Conservation (phyloP, 2,797 vertebrate genomes). For the Chloroceryle inda region DNA sequence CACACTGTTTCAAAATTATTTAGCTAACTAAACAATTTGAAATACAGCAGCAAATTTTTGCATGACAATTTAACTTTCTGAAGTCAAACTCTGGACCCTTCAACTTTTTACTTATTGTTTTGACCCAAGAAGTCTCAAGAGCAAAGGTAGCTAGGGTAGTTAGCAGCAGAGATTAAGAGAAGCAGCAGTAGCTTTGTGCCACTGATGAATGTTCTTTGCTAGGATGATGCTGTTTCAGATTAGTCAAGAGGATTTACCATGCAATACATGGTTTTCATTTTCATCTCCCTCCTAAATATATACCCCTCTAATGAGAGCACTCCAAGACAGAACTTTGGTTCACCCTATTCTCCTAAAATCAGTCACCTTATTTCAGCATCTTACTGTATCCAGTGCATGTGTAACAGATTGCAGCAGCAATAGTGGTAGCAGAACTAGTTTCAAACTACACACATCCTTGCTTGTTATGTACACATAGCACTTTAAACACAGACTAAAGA, state of each 20-base stretch:
- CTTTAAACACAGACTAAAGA: not conserved
- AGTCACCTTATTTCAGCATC: not conserved
- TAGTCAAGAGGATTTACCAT: not conserved
- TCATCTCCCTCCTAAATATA: not conserved
- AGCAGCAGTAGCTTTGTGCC: not conserved
- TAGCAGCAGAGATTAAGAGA: not conserved
- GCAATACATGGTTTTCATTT: not conserved
- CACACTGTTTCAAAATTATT: not conserved
- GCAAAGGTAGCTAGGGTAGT: constrained; percentile 3
- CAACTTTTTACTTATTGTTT: not conserved
- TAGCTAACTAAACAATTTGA: not conserved
- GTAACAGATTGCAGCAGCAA: not conserved
- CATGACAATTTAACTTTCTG: not conserved
- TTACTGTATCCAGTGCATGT: rapidly evolving
- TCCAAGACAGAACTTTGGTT: not conserved
- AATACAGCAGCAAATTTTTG: not conserved
- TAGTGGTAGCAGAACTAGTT: not conserved
- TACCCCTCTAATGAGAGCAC: rapidly evolving
- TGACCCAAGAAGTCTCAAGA: not conserved
- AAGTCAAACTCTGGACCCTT: not conserved
- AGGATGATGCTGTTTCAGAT: not conserved
- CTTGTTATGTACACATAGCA: not conserved
- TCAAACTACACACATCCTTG: not conserved
- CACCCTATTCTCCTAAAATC: not conserved
- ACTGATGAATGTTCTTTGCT: not conserved